These are phyloP conservation scores for Dasyornis broadbenti DNA, from an alignment of 2,113 vertebrate genomes.

Conservation along the genomic window DNA sequence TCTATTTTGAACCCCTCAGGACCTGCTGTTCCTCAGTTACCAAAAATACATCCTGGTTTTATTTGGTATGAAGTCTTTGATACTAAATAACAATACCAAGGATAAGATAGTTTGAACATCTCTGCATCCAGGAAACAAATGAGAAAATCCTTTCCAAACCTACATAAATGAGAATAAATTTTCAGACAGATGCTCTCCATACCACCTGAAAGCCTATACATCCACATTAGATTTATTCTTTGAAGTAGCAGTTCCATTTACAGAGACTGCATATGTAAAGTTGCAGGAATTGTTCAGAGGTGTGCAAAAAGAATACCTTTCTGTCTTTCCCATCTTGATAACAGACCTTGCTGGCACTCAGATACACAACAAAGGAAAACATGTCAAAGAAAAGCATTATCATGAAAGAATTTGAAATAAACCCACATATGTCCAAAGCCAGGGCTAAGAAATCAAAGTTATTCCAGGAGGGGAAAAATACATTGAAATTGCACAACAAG, in stretches of 20 bases:
- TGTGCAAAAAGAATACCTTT: background rate
- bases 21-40: conserved; percentile 64
- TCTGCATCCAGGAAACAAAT: background rate
- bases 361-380: background rate
- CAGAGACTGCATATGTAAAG: background rate
- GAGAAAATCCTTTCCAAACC: background rate
- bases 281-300: background rate
- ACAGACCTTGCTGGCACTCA: background rate
- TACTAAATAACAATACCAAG: conserved; percentile 26
- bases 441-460: background rate
- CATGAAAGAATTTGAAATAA: background rate
- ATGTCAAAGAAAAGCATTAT: background rate
- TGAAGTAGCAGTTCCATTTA: background rate
- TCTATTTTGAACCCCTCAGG: conserved; percentile 77
- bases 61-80: conserved; percentile 39
- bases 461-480: background rate
- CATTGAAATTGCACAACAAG: background rate
- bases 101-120: background rate
- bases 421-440: background rate
- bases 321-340: background rate
- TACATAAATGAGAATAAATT: background rate
- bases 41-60: conserved; percentile 61
- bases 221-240: background rate
- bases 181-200: background rate
- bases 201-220: background rate